Base-by-base conservation (phyloP, 35 echinoderm and acorn worm species). In the Apostichopus californicus region DNA sequence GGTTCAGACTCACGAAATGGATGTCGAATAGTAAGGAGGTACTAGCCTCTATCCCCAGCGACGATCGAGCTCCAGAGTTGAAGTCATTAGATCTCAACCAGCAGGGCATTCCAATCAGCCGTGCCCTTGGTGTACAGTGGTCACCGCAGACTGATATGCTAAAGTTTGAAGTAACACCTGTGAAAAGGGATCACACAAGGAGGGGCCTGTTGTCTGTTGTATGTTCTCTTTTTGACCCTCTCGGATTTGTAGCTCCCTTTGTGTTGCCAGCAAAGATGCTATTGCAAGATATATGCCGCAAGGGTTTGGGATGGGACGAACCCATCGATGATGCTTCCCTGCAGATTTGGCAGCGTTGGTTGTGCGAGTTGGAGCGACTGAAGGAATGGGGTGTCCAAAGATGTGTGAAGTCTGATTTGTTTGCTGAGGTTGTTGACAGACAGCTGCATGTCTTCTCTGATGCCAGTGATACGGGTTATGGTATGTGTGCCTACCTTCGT, bases 371-470 rank as follows among this genome's bases (percentile, higher is more conserved):
- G 55, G 83, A 78, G 13, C 81, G 78, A 15, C 77, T 93, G 13
- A 71, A 65, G 59, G 72, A 93, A 28, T 91, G 93, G 64, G 66
- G 72, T 54, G 57, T 96, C 53, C 66, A 56, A 9, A 94, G 92
- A 24, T 73, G 96, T 78, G 79, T 80, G 34, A 93, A 94, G 77
- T 92, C 92, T 4, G 2, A 83, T 46, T 66, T 54, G 1, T 93
- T 94, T 63, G 89, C 81, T 2, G 14, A 57, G 3, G 83, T 90
- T 6, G 53, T 7, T 5, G 13, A 25, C n/a, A 75, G 21, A 5
- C 92, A 98, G 73, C 90, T 98, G 5, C 96, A 98, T 64, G 57
- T 92, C 56, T 98, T 98, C 56, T 83, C 71, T 18, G 96, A 98
- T 92, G 88, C 96, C 1, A 91, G 87, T 66, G 77, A 75, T 78